A percentile compares a stretch with the other conserved stretches of the same genome.
Conservation (phyloP, 2,113 vertebrate genomes). For the Chunga burmeisteri region DNA sequence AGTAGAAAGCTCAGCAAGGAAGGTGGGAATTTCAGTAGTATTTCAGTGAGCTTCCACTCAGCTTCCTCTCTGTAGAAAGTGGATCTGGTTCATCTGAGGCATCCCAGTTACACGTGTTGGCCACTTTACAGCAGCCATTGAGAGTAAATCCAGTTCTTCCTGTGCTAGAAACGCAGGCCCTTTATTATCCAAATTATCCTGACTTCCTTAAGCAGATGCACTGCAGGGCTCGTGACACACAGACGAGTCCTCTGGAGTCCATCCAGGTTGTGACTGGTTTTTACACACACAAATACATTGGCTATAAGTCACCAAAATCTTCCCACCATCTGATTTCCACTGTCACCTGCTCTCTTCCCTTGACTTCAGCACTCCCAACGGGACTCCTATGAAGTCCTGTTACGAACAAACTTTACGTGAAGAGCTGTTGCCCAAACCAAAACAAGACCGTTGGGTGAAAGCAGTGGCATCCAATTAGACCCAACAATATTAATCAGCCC, state of each 20-base stretch:
- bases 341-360: not conserved
- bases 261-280: not conserved
- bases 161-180: not conserved
- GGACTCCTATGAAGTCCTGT: not conserved
- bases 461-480: not conserved
- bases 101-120: not conserved
- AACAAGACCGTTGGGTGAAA: not conserved
- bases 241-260: not conserved
- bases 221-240: not conserved
- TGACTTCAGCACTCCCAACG: not conserved
- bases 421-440: not conserved
- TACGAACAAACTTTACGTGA: not conserved
- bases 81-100: not conserved
- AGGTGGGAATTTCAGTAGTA: not conserved
- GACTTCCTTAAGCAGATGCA: not conserved
- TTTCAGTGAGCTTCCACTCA: not conserved
- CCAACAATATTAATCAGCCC: not conserved
- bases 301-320: not conserved
- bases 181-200: not conserved
- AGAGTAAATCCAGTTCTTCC: constrained; percentile 24
- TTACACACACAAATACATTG: not conserved
- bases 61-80: not conserved
- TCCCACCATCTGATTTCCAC: not conserved
- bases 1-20: not conserved
- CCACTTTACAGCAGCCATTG: not conserved